phyloP scores from a whole-genome alignment of 1,140 invertebrate genomes.

The Conus betulinus region DNA sequence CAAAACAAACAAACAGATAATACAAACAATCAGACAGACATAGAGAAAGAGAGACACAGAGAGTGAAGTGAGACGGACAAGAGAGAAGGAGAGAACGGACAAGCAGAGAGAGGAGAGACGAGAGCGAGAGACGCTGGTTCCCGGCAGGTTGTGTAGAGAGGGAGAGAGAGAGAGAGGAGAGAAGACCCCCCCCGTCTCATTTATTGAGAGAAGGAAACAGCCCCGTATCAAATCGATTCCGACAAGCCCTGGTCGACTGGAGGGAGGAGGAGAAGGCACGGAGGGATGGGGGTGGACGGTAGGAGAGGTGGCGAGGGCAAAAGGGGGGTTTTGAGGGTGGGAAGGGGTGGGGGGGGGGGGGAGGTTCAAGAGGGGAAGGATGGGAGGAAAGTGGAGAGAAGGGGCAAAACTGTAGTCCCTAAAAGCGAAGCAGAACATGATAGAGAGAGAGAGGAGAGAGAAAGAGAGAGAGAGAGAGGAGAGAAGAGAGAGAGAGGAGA shows the following conservation, averaged over 20 bases:
- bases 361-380: not conserved
- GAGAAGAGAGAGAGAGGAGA: not conserved
- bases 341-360: no score
- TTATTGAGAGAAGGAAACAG: not conserved
- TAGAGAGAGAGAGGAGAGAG: no score
- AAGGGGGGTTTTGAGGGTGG: not conserved
- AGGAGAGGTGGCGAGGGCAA: not conserved
- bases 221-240: not conserved
- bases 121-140: no score
- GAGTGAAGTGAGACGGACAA: not conserved
- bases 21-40: not conserved
- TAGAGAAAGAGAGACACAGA: not conserved
- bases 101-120: no score
- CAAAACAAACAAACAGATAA: no score
- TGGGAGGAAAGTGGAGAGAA: not conserved
- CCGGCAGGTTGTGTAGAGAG: no score
- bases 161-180: not conserved
- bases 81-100: not conserved
- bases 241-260: not conserved
- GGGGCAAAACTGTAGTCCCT: no score
- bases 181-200: not conserved
- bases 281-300: not conserved
- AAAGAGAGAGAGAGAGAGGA: not conserved
- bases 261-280: not conserved
- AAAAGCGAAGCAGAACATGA: no score